These are phyloP conservation scores for Panagrolaimus sp. DNA, from an alignment of 1,140 invertebrate genomes.

Conservation along the genomic window DNA sequence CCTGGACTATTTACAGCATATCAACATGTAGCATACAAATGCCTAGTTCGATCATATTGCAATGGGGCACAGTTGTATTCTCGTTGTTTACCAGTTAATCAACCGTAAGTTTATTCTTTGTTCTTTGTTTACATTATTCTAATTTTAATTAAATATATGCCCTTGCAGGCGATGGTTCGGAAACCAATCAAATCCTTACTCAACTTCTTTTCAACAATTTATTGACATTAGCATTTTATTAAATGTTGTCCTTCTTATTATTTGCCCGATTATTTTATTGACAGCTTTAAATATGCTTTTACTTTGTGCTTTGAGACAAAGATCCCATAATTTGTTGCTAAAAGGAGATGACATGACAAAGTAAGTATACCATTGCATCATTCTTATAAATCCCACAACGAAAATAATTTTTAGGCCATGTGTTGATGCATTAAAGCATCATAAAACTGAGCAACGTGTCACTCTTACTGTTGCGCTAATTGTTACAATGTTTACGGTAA, in stretches of 20 bases:
- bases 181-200: conserved; percentile 46
- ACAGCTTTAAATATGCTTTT: conserved; percentile 51
- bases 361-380: not conserved
- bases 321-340: conserved; percentile 38
- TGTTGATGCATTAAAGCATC: conserved; percentile 37
- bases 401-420: conserved; percentile 32
- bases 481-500: conserved; percentile 56
- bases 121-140: conserved; percentile 9
- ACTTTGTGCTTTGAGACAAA: conserved; percentile 47
- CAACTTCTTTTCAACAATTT: conserved; percentile 42
- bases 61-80: conserved; percentile 56
- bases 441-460: conserved; percentile 51
- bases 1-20: conserved; percentile 44
- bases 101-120: conserved; percentile 35
- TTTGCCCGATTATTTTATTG: conserved; percentile 51
- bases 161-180: conserved; percentile 50
- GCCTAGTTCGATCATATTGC: conserved; percentile 49
- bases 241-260: conserved; percentile 52
- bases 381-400: not conserved
- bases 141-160: conserved; percentile 12
- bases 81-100: conserved; percentile 45
- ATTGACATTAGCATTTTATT: conserved; percentile 37
- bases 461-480: conserved; percentile 56
- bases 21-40: conserved; percentile 50
- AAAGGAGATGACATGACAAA: conserved; percentile 24